Base-by-base conservation (phyloP, 2,888 invertebrate genomes). In the Branchellion lobata region DNA sequence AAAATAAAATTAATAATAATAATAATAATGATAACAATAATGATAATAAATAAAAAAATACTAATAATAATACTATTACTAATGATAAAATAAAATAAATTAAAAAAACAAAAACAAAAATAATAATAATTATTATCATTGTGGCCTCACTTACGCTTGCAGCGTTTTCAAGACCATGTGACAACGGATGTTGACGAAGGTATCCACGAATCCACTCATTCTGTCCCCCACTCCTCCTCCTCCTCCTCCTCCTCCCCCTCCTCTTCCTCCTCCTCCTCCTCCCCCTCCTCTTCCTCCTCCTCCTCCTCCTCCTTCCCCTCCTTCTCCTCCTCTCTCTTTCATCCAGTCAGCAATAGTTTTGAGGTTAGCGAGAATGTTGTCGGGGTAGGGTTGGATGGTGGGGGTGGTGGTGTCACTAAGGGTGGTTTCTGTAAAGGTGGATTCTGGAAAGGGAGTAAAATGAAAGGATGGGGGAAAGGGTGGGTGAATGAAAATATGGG, bases 241-340 rank as follows among this genome's bases (percentile, higher is more conserved):
- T 73, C 53, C 34, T 73, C 76, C 24, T 24, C n/a, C 27, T 27
- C 53, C n/a, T 47, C 47, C 51, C 14, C 61, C 34, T 29, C 65
- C 33, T 79, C 24, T 29, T 40, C 61, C 31, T 79, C 71, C 40
- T 71, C 36, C 80, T n/a, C 8, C 47, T 74, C 34, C 0, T 47
- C 34, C 65, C 72, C 65, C 78, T 78, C 40, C 21, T 34, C 68
- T 21, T 3, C 61, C 8, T 29, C 47, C 31, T 81, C 24, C 27
- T 76, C 27, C 24, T 33, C 36, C 36, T 80, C 34, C 5, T 8
- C 31, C 80, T 81, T 29, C 47, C 34, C 80, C 14, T 33, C 74
- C 74, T 81, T 36, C 33, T 18, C 57, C n/a, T 18, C 29, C 24
- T 21, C 72, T 47, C 76, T 72, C 8, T 33, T n/a, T 18, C 73